Evolutionary conservation across 2,888 invertebrate species (phyloP).

Genomic region (Tenthredo mesomela): DNA sequence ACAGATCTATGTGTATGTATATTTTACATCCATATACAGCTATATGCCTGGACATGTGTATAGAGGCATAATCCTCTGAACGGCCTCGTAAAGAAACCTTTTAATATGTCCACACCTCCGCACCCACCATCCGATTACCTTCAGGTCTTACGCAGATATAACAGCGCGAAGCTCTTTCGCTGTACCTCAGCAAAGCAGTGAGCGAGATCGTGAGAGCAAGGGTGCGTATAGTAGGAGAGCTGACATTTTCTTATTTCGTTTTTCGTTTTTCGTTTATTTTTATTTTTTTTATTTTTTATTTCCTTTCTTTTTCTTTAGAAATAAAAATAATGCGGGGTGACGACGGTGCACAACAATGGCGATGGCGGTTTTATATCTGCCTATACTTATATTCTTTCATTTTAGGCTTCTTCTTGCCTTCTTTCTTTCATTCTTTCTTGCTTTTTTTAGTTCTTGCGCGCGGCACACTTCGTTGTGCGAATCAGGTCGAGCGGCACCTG

Average conservation of each 20-base stretch:
- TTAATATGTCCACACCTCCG: slow-evolving; percentile 66
- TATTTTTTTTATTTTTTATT: not conserved
- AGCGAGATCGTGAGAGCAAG: not conserved
- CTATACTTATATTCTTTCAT: slow-evolving; percentile 36
- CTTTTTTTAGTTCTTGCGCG: not conserved
- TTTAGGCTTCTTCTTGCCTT: slow-evolving; percentile 5
- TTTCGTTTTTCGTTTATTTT: not conserved
- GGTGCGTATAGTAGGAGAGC: slow-evolving; percentile 10
- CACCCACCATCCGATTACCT: slow-evolving; percentile 41
- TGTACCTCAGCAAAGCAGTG: not conserved
- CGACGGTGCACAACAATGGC: slow-evolving; percentile 38
- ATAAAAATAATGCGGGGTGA: slow-evolving; percentile 36
- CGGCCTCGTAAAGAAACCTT: slow-evolving; percentile 74
- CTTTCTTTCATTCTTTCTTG: slow-evolving; percentile 9
- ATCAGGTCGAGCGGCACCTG: slow-evolving; percentile 46
- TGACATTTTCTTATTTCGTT: not conserved
- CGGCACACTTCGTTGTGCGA: slow-evolving; percentile 45
- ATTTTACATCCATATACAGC: not conserved
- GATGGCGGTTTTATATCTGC: slow-evolving; percentile 31
- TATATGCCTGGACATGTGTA: not conserved
- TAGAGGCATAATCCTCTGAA: slow-evolving; percentile 67
- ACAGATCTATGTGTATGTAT: not conserved
- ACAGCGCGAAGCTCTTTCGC: slow-evolving; percentile 35
- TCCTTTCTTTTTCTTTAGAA: not conserved
- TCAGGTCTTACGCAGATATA: slow-evolving; percentile 47